Evolutionary conservation across 2,888 invertebrate species (phyloP).

Genomic region (Lithophane socia): DNA sequence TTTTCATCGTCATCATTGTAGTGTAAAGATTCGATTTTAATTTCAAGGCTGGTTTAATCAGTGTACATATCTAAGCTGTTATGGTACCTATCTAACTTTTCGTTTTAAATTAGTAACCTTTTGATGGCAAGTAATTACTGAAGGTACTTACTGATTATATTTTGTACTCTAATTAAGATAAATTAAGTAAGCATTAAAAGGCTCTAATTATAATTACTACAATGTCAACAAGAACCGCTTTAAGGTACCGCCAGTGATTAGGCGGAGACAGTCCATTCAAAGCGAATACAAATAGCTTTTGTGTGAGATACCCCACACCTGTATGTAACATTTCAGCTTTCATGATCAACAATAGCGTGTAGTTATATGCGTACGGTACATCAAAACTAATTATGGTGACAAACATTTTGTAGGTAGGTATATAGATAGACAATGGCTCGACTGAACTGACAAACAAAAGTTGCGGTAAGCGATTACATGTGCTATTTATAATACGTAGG

Average conservation of each 20-base stretch:
- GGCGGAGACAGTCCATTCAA: constrained; percentile 10
- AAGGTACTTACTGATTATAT: not conserved
- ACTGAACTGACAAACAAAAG: constrained; percentile 62
- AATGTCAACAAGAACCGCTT: not conserved
- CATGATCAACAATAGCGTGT: constrained; percentile 43
- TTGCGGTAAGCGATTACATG: constrained; percentile 74
- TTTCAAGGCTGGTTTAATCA: not conserved
- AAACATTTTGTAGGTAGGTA: constrained; percentile 48
- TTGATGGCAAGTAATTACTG: not conserved
- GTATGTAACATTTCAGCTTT: constrained; percentile 43
- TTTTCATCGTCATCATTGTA: no score
- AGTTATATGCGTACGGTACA: constrained; percentile 19
- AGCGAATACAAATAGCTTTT: constrained; percentile 18
- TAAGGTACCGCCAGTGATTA: not conserved
- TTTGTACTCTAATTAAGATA: not conserved
- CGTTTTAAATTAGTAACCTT: not conserved
- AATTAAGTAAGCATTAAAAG: constrained; percentile 14
- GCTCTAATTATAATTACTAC: not conserved
- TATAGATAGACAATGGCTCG: constrained; percentile 59
- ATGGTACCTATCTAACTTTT: not conserved
- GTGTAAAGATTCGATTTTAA: no score
- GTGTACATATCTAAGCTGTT: no score
- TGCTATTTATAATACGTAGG: constrained; percentile 27
- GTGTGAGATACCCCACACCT: constrained; percentile 9
- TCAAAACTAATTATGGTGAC: constrained; percentile 49